Evolutionary conservation across 2,797 vertebrate genomes (phyloP).

Genomic region (Apogon hyalosoma): DNA sequence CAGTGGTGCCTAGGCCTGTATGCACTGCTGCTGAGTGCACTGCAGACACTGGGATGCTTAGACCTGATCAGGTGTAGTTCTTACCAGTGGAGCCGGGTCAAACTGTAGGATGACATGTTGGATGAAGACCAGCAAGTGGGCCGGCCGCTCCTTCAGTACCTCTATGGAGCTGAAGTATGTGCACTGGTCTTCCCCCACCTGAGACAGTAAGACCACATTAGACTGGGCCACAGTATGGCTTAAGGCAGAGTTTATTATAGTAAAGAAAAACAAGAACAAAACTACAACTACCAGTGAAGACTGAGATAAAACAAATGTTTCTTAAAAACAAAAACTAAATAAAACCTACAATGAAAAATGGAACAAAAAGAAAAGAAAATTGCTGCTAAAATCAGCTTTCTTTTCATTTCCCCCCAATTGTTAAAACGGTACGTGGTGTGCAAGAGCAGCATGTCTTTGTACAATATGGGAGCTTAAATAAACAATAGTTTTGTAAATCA

Average conservation of each 20-base stretch:
- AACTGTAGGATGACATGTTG: conserved; percentile 94
- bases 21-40: neutral
- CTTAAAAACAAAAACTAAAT: neutral
- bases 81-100: conserved; percentile 91
- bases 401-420: too few relatives aligned
- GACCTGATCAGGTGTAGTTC: conserved; percentile 38
- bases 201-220: conserved; percentile 1
- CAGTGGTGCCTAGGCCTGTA: neutral
- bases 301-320: too few relatives aligned
- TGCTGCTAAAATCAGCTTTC: too few relatives aligned
- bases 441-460: too few relatives aligned
- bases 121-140: conserved; percentile 91
- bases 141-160: conserved; percentile 83
- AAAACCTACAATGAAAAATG: too few relatives aligned
- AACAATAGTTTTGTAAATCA: too few relatives aligned
- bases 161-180: conserved; percentile 87
- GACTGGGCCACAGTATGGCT: too few relatives aligned
- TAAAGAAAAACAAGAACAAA: neutral
- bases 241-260: neutral
- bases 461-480: neutral
- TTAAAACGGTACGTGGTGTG: too few relatives aligned
- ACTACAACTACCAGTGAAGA: too few relatives aligned
- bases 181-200: conserved; percentile 86
- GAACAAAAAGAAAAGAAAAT: too few relatives aligned
- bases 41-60: neutral